These are phyloP conservation scores for Resseliella maxima DNA, from an alignment of 2,888 invertebrate genomes.

Conservation along the genomic window DNA sequence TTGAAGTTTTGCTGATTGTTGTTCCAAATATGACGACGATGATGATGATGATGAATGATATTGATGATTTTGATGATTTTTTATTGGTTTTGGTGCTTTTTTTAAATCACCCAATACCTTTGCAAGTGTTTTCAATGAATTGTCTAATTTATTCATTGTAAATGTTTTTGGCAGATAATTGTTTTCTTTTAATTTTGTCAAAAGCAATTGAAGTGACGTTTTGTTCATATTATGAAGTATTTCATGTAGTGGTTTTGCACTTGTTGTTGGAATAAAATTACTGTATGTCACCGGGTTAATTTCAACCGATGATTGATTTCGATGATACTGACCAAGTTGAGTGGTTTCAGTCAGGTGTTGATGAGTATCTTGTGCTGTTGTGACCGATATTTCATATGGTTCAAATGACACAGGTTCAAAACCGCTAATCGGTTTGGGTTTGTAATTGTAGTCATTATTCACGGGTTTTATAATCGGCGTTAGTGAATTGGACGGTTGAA, in stretches of 20 bases:
- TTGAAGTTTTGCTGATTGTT: background rate
- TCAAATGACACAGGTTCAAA: constrained; percentile 15
- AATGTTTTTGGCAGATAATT: constrained; percentile 82
- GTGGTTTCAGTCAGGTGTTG: constrained; percentile 46
- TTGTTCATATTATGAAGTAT: background rate
- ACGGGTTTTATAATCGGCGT: background rate
- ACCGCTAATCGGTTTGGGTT: background rate
- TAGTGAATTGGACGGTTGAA: background rate
- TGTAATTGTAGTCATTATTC: background rate
- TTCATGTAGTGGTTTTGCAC: background rate
- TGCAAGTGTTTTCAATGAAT: constrained; percentile 81
- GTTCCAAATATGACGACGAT: background rate
- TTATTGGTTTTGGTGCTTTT: constrained; percentile 63
- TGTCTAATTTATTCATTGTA: constrained; percentile 81
- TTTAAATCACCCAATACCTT: constrained; percentile 80
- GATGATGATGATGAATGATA: too few species aligned
- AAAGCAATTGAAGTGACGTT: constrained; percentile 65
- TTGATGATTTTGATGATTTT: background rate
- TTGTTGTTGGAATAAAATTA: background rate
- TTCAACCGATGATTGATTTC: background rate
- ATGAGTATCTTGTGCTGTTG: constrained; percentile 32
- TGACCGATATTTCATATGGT: background rate
- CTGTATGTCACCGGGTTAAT: background rate
- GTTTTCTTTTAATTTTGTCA: constrained; percentile 79
- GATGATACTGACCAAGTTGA: background rate